Evolutionary conservation across 2,113 vertebrate species (phyloP).

Genomic region (Cygnus atratus): DNA sequence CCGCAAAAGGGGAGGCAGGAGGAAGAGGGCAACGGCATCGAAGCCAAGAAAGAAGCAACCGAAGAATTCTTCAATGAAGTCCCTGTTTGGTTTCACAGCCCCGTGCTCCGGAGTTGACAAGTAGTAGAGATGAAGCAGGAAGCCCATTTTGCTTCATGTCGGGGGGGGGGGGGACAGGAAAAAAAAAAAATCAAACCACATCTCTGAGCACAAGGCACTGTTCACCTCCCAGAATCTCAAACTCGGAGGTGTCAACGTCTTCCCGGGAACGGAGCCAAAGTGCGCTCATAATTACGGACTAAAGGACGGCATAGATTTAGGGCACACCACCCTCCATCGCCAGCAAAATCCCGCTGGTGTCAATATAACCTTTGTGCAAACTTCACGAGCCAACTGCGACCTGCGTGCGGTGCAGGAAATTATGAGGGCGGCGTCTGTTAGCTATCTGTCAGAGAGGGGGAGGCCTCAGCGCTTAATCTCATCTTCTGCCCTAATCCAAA

Average conservation of each 20-base stretch:
- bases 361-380: not conserved
- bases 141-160: not conserved
- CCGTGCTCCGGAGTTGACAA: not conserved
- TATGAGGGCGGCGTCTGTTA: rapidly evolving
- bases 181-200: not conserved
- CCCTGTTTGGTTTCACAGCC: not conserved
- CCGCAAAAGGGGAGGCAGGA: not conserved
- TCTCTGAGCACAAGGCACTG: not conserved
- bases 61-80: slow-evolving; percentile 1
- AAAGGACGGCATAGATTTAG: not conserved
- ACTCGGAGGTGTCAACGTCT: not conserved
- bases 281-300: not conserved
- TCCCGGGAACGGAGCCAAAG: not conserved
- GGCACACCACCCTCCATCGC: not conserved
- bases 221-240: not conserved
- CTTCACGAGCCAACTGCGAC: not conserved
- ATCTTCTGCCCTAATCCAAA: not conserved
- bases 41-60: not conserved
- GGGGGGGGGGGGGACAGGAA: too few relatives aligned
- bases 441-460: not conserved
- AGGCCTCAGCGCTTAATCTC: not conserved
- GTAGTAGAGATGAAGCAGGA: not conserved
- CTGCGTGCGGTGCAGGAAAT: not conserved
- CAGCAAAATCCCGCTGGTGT: not conserved
- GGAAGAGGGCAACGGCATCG: not conserved